These are phyloP conservation scores for Falco rusticolus DNA, from an alignment of 2,797 vertebrate genomes.

Conservation along the genomic window DNA sequence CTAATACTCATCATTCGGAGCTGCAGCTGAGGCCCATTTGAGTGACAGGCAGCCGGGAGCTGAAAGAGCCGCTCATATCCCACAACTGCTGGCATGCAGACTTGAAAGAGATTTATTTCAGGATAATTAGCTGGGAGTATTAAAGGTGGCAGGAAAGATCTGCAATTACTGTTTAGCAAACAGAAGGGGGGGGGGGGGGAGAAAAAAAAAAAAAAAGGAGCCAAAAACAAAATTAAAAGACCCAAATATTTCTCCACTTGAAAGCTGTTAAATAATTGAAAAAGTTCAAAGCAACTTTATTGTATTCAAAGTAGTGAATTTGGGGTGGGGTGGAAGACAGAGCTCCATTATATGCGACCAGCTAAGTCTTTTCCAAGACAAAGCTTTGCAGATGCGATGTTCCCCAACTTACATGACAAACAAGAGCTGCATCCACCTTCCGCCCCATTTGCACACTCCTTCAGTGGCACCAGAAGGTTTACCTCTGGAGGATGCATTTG, in stretches of 20 bases:
- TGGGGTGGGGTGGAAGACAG: neutral
- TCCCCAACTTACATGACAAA: neutral
- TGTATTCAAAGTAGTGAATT: conserved; percentile 39
- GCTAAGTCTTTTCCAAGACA: neutral
- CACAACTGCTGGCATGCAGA: conserved; percentile 88
- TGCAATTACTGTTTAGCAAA: conserved; percentile 86
- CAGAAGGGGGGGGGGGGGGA: conserved; percentile 75
- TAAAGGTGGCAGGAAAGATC: conserved; percentile 84
- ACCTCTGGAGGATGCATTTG: neutral
- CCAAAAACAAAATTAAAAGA: conserved; percentile 68
- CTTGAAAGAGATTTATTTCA: conserved; percentile 90
- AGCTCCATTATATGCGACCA: neutral
- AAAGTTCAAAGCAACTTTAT: conserved; percentile 69
- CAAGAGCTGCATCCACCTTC: neutral
- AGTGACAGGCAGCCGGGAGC: conserved; percentile 90
- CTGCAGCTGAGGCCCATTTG: conserved; percentile 95
- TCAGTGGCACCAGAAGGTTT: neutral
- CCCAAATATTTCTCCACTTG: conserved; percentile 70
- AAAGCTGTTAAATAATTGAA: conserved; percentile 75
- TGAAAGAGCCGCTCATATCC: conserved; percentile 87
- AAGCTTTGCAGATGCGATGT: neutral
- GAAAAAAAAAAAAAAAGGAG: neutral
- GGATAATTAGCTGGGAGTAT: conserved; percentile 88
- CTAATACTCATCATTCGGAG: conserved; percentile 93
- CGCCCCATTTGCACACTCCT: neutral